Percentiles rank a stretch among this genome's conserved stretches.
phyloP scores from a whole-genome alignment of 2,797 vertebrate species.

The Mus caroli region DNA sequence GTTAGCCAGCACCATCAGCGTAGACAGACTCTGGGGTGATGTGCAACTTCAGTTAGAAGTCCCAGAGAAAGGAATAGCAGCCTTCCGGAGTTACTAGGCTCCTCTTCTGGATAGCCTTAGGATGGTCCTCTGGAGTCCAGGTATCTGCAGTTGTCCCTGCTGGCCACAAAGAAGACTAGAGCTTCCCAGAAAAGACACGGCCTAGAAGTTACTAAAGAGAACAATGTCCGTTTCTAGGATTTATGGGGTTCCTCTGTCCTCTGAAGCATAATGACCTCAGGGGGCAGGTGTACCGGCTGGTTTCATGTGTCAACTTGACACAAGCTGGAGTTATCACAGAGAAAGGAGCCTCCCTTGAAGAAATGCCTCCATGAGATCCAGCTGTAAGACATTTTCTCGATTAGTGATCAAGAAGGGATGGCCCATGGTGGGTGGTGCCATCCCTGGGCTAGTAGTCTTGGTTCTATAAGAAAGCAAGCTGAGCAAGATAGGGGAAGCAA shows the following conservation, averaged over 20 bases:
- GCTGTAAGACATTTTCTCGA: not conserved
- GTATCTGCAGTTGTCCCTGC: not conserved
- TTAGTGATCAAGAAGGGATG: not conserved
- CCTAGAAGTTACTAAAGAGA: not conserved
- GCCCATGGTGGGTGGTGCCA: not conserved
- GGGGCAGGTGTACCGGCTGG: not conserved
- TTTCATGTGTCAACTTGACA: not conserved
- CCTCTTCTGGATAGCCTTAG: not conserved
- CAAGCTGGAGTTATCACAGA: not conserved
- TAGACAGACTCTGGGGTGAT: not conserved
- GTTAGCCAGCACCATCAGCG: not conserved
- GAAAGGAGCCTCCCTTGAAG: not conserved
- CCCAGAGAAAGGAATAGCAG: not conserved
- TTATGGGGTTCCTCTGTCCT: not conserved
- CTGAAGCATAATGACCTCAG: not conserved
- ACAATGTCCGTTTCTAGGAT: not conserved
- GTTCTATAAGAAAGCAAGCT: not conserved
- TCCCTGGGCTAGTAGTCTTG: not conserved
- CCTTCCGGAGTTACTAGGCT: not conserved
- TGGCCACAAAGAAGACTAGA: not conserved
- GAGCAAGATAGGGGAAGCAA: not conserved
- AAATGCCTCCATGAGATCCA: not conserved
- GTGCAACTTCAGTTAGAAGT: not conserved
- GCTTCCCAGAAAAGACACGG: not conserved
- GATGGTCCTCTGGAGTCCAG: not conserved